Conservation (phyloP, 2,797 vertebrate species). For the Tympanoctomys barrerae region DNA sequence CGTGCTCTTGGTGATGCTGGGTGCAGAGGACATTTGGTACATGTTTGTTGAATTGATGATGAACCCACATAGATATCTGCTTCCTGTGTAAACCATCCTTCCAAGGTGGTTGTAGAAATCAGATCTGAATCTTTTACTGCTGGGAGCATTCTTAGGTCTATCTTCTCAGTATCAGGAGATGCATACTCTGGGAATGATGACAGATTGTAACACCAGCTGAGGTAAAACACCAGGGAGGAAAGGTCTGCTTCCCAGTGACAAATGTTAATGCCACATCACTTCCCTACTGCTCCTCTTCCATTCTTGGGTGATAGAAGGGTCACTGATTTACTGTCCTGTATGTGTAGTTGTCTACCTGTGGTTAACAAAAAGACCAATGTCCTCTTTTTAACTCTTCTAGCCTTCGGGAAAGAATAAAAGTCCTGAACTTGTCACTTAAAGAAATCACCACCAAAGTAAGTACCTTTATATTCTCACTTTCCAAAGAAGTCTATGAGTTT, state of each 20-base stretch:
- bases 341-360: not conserved
- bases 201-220: not conserved
- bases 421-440: constrained; percentile 91
- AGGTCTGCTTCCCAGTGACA: not conserved
- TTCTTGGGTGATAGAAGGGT: not conserved
- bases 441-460: constrained; percentile 94
- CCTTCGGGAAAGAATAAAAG: constrained; percentile 92
- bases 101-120: not conserved
- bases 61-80: not conserved
- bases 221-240: not conserved
- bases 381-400: constrained; percentile 87
- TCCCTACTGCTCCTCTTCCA: not conserved
- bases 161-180: not conserved
- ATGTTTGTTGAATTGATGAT: not conserved
- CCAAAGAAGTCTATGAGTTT: not conserved
- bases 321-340: not conserved
- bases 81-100: not conserved
- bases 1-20: not conserved
- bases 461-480: not conserved
- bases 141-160: not conserved
- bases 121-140: not conserved
- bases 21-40: fast-evolving
- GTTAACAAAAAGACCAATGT: constrained; percentile 57
- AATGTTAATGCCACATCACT: not conserved
- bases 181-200: not conserved